Evolutionary conservation across 1,140 invertebrate genomes (phyloP), one percentile per base, ranked within the genome.

Genomic region (Drosophila navojoa): DNA sequence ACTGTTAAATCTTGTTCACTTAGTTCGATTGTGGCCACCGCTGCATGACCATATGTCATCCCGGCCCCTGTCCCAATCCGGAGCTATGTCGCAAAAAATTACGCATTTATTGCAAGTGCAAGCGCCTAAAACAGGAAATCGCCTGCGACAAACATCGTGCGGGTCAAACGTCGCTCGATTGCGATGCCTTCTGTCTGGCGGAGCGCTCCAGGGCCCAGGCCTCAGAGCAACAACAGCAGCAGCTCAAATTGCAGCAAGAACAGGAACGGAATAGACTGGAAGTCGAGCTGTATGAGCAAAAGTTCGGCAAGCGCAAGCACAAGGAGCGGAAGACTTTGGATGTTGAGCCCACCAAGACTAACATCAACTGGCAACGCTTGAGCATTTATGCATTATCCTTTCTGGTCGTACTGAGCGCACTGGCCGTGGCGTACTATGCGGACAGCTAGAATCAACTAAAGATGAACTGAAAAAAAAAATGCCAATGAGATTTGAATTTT

Each of bases 61-160:
- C 94, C 22, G 97, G 96, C 13, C 66, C 90, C 0, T 98, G 97
- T 92, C 93, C 94, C 0, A 93, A 93, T 55, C 92, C 94, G 29
- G 94, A 96, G 62, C 75, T 92, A 0, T 98, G 97, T 90, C 94
- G 94, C 40, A 97, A 97, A 72, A 97, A 96, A 90, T 94, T 97
- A 0, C 96, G 96, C 89, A 85, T 97, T 0, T 93, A 94, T 47
- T 98, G 98, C 81, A 92, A 93, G 49, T 99, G 98, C 81, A 92
- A 90, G 54, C 77, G 78, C 75, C 95, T 95, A 64, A 94, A 96
- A 66, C 93, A 96, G 4, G 96, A 98, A 61, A 93, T 96, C 59
- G 92, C 94, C 0, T 98, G 98, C 86, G 94, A 94, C 49, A 79
- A 93, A 44, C 93, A 96, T 11, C 93, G 93, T 6, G 92, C 91